A percentile compares a stretch with the other conserved stretches of the same genome.
Conservation (phyloP, 2,888 invertebrate species). For the Agriotes lineatus region DNA sequence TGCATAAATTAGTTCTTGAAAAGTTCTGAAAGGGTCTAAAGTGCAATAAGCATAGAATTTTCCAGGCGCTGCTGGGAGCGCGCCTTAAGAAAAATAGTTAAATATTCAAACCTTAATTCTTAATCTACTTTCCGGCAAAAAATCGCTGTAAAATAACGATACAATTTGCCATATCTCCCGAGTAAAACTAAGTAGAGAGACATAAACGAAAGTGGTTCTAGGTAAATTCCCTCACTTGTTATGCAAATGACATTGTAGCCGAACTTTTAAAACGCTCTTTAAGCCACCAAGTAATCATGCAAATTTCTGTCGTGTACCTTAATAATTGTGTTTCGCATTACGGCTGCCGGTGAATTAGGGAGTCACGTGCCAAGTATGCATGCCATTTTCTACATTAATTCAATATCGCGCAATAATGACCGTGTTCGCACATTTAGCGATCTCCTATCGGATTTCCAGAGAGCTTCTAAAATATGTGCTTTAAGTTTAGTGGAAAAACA, state of each 20-base stretch:
- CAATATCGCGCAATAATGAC: conserved; percentile 36
- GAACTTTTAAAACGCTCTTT: conserved; percentile 65
- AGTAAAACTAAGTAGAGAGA: conserved; percentile 60
- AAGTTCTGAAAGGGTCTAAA: not conserved
- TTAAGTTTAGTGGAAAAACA: too few species aligned
- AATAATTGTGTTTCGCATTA: conserved; percentile 50
- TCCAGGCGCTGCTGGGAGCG: not conserved
- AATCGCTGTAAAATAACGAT: conserved; percentile 59
- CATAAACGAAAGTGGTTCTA: conserved; percentile 60
- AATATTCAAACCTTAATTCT: conserved; percentile 54
- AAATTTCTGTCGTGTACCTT: conserved; percentile 54
- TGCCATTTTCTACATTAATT: conserved; percentile 40
- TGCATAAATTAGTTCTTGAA: not conserved
- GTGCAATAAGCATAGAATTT: conserved; percentile 9
- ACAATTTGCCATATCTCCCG: conserved; percentile 60
- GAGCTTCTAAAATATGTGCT: not conserved
- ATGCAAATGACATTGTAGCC: conserved; percentile 66
- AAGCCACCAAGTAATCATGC: conserved; percentile 61
- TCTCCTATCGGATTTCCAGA: not conserved
- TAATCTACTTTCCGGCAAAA: conserved; percentile 55
- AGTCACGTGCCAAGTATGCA: conserved; percentile 42
- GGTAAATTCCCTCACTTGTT: conserved; percentile 60
- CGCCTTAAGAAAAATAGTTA: conserved; percentile 12
- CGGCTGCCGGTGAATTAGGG: conserved; percentile 39
- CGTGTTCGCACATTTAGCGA: conserved; percentile 27